phyloP scores from a whole-genome alignment of 2,113 vertebrate species.

The Hippocampus comes region DNA sequence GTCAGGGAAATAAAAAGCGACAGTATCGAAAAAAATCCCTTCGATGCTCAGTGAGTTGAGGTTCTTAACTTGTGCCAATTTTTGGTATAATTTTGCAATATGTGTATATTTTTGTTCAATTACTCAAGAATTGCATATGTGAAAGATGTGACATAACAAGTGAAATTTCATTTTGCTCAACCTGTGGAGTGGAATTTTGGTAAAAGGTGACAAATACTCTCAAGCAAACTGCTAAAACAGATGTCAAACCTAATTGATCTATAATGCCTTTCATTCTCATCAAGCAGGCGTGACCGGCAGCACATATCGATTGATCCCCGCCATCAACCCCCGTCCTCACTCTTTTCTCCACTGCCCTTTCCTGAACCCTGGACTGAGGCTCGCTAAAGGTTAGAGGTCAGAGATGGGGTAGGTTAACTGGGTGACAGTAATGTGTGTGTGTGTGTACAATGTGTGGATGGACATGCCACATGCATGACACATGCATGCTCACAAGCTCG shows the following conservation, averaged over 20 bases:
- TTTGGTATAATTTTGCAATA: too few species aligned
- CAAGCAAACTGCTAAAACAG: constrained; percentile 68
- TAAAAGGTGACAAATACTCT: background rate
- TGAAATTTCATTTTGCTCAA: background rate
- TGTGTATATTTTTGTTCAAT: too few species aligned
- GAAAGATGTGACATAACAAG: too few species aligned
- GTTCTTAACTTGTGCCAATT: too few species aligned
- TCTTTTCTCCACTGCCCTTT: constrained; percentile 55
- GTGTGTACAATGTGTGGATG: constrained; percentile 1
- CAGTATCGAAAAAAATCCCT: too few species aligned
- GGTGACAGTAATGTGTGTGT: constrained; percentile 46
- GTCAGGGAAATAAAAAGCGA: too few species aligned
- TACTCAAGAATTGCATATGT: too few species aligned
- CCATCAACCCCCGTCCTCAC: constrained; percentile 16
- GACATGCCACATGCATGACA: background rate
- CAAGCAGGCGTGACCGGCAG: constrained; percentile 79
- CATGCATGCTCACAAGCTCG: constrained; percentile 25
- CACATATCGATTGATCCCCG: constrained; percentile 78
- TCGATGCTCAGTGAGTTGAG: too few species aligned
- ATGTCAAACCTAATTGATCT: constrained; percentile 55
- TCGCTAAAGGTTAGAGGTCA: constrained; percentile 80
- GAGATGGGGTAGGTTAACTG: constrained; percentile 66
- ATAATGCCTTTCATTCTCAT: constrained; percentile 49
- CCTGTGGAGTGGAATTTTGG: background rate
- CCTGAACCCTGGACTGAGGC: constrained; percentile 75